phyloP scores from a whole-genome alignment of 2,797 vertebrate species.

The Aythya fuligula region DNA sequence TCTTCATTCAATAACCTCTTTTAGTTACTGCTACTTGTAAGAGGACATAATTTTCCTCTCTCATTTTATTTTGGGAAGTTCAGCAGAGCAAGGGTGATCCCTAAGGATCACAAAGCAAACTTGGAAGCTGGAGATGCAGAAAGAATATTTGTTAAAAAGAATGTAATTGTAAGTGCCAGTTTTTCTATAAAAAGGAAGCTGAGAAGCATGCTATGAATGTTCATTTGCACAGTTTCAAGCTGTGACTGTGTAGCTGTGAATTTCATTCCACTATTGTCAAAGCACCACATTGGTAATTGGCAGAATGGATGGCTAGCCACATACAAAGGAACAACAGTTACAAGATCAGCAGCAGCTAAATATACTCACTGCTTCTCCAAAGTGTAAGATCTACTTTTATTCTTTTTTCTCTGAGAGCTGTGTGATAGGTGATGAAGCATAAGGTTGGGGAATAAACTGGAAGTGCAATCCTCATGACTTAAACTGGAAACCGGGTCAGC shows the following conservation, averaged over 20 bases:
- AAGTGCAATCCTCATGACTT: neutral
- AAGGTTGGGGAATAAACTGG: neutral
- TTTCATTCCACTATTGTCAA: conserved; percentile 59
- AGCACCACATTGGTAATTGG: conserved; percentile 51
- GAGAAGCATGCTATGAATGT: conserved; percentile 63
- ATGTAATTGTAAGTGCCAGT: conserved; percentile 49
- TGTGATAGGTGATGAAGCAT: neutral
- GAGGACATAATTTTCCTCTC: conserved; percentile 7
- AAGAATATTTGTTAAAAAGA: conserved; percentile 56
- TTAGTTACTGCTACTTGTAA: conserved; percentile 26
- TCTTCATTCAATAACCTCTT: conserved; percentile 42
- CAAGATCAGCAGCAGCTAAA: conserved; percentile 59
- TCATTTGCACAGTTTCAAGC: conserved; percentile 72
- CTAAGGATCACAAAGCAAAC: conserved; percentile 44
- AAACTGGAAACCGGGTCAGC: neutral
- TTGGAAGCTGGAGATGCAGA: conserved; percentile 22
- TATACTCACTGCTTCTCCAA: conserved; percentile 15
- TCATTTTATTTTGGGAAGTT: conserved; percentile 43
- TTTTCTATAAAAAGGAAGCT: conserved; percentile 65
- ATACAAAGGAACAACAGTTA: conserved; percentile 53
- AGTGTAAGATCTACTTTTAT: conserved; percentile 13
- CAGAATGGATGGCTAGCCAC: conserved; percentile 63
- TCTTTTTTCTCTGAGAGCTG: neutral
- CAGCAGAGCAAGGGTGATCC: neutral
- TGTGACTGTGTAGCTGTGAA: conserved; percentile 63